phyloP scores from a whole-genome alignment of 2,113 vertebrate genomes.

The Trogon melanurus region DNA sequence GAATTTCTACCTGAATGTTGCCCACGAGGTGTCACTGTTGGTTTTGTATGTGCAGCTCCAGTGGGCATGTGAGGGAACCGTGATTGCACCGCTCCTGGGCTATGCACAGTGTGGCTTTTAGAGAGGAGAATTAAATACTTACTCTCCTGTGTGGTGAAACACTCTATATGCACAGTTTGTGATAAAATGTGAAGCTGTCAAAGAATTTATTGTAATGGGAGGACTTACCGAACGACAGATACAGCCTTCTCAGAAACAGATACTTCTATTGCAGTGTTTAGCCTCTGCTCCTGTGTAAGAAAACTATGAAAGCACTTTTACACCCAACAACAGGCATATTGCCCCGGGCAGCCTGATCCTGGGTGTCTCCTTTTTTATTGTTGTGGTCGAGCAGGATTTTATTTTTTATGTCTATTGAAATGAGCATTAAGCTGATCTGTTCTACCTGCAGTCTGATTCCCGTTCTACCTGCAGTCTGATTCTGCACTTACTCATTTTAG shows the following conservation, averaged over 20 bases:
- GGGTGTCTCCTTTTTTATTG: neutral
- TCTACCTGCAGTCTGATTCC: neutral
- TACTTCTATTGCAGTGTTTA: neutral
- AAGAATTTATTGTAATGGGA: neutral
- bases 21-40: slow-evolving; percentile 72
- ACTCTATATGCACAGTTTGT: neutral
- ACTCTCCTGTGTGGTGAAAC: neutral
- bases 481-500: neutral
- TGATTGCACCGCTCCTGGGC: neutral
- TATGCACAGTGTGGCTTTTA: fast-evolving
- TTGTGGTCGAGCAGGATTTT: neutral
- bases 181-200: neutral
- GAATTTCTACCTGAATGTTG: neutral
- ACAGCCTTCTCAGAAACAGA: neutral
- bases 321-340: neutral
- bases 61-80: fast-evolving
- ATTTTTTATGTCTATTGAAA: neutral
- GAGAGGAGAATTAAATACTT: neutral
- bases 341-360: neutral
- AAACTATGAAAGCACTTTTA: neutral
- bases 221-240: neutral
- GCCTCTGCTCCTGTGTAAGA: neutral
- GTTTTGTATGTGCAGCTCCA: neutral
- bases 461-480: neutral
- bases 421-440: neutral